Percentiles rank a stretch among this genome's conserved stretches.
These are phyloP conservation scores for Timema podura DNA, from an alignment of 2,888 invertebrate species.

Conservation along the genomic window DNA sequence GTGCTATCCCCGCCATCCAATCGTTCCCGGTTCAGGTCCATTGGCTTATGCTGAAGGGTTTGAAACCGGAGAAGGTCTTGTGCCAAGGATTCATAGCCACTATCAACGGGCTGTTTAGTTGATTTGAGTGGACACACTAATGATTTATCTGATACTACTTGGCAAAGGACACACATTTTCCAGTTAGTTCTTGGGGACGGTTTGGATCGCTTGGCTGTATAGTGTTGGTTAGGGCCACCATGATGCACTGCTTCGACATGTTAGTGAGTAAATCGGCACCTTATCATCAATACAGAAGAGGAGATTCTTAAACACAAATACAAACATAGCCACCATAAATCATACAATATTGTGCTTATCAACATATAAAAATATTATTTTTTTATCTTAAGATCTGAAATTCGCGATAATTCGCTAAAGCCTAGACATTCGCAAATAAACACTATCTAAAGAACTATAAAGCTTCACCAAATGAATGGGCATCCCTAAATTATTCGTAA, in stretches of 20 bases:
- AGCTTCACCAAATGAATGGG: neutral
- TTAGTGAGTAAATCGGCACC: neutral
- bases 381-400: too few species aligned
- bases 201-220: neutral
- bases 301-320: neutral
- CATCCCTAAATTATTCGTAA: neutral
- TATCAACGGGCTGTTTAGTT: neutral
- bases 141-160: neutral
- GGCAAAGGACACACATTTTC: neutral
- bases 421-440: neutral
- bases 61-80: neutral
- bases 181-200: constrained; percentile 1
- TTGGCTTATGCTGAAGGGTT: neutral
- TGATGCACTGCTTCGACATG: neutral
- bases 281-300: neutral
- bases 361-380: too few species aligned
- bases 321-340: neutral
- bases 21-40: neutral
- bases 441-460: neutral
- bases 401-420: neutral
- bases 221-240: neutral
- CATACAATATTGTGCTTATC: too few species aligned
- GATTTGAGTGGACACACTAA: too few species aligned
- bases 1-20: neutral
- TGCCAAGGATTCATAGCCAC: constrained; percentile 1